Conservation (phyloP, 2,888 invertebrate species). For the Mamestra brassicae region DNA sequence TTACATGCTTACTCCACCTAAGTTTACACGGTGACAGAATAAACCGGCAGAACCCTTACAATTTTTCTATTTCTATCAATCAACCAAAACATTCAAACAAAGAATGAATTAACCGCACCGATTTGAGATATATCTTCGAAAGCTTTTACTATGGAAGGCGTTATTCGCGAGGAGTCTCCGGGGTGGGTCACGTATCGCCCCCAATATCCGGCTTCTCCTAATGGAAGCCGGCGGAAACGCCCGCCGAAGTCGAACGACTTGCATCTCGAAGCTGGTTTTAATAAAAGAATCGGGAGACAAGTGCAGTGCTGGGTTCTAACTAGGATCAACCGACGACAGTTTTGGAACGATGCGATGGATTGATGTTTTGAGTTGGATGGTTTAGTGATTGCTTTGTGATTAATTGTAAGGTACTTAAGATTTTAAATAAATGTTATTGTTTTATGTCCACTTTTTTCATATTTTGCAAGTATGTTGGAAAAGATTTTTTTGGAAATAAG, state of each 20-base stretch:
- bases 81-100: slow-evolving; percentile 8
- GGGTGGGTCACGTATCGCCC: slow-evolving; percentile 65
- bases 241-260: slow-evolving; percentile 55
- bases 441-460: not conserved
- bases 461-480: no score
- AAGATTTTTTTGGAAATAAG: no score
- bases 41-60: no score
- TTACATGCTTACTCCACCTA: no score
- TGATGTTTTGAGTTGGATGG: not conserved
- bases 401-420: not conserved
- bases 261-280: slow-evolving; percentile 54
- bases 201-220: slow-evolving; percentile 67
- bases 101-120: slow-evolving; percentile 28
- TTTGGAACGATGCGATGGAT: not conserved
- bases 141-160: slow-evolving; percentile 58
- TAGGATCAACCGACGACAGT: slow-evolving; percentile 16
- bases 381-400: not conserved
- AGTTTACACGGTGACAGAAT: no score
- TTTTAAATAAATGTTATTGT: not conserved
- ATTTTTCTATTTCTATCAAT: not conserved
- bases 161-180: slow-evolving; percentile 48
- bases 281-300: slow-evolving; percentile 58
- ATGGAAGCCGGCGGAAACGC: slow-evolving; percentile 67
- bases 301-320: slow-evolving; percentile 38
- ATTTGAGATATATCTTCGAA: slow-evolving; percentile 49